A percentile compares a stretch with the other conserved stretches of the same genome.
Evolutionary conservation across 2,888 invertebrate species (phyloP).

Genomic region (Schizaphis graminum): DNA sequence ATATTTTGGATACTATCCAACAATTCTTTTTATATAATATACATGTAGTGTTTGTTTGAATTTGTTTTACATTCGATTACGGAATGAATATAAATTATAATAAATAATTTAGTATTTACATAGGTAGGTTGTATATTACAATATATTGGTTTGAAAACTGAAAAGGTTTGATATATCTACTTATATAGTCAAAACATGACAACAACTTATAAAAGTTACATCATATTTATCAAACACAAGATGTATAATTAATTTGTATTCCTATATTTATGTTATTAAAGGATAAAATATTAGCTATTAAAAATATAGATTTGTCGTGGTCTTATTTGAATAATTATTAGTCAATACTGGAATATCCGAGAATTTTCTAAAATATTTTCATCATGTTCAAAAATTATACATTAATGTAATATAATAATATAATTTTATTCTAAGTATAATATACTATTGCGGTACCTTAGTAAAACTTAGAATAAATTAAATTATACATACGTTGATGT

Average conservation of each 20-base stretch:
- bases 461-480: background rate
- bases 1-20: slow-evolving; percentile 31
- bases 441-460: background rate
- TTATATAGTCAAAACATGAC: background rate
- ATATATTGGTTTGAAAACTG: background rate
- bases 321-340: background rate
- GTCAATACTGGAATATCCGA: background rate
- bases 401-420: background rate
- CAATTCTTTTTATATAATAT: slow-evolving; percentile 2
- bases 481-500: background rate
- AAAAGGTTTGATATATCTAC: background rate
- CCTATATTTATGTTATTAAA: background rate
- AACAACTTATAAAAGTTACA: background rate
- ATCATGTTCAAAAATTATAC: background rate
- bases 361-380: background rate
- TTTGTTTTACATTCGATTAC: background rate
- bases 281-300: background rate
- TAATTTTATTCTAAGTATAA: no score
- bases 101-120: background rate
- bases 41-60: slow-evolving; percentile 19
- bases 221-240: background rate
- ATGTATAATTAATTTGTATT: background rate
- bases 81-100: background rate
- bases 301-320: background rate
- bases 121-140: background rate